These are phyloP conservation scores for Acanthiza pusilla DNA, from an alignment of 2,797 vertebrate species.

Conservation along the genomic window DNA sequence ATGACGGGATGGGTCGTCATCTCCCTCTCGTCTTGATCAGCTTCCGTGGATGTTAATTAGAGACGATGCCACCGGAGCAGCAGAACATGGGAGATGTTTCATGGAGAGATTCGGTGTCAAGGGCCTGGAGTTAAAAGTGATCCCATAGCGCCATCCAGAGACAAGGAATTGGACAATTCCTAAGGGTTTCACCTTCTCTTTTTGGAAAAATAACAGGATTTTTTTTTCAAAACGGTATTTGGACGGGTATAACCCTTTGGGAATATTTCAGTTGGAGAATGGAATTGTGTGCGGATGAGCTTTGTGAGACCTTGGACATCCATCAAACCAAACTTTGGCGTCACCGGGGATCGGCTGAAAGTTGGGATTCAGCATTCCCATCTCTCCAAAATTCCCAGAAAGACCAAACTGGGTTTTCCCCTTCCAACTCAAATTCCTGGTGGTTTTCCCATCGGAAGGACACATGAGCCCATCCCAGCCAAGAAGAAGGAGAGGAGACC, in stretches of 20 bases:
- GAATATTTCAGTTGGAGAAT: neutral
- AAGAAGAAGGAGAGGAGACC: neutral
- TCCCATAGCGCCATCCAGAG: neutral
- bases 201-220: neutral
- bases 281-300: rapidly evolving
- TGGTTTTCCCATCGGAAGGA: neutral
- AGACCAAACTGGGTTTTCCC: rapidly evolving
- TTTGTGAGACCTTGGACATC: rapidly evolving
- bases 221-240: neutral
- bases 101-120: rapidly evolving
- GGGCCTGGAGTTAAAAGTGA: neutral
- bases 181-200: neutral
- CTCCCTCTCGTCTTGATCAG: neutral
- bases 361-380: neutral
- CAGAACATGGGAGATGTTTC: rapidly evolving
- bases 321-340: neutral
- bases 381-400: rapidly evolving
- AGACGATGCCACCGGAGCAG: neutral
- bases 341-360: neutral
- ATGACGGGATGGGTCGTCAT: neutral
- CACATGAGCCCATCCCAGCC: neutral
- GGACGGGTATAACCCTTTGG: too few relatives aligned
- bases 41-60: neutral
- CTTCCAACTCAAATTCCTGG: neutral
- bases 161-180: neutral